phyloP scores from a whole-genome alignment of 2,888 invertebrate genomes.

The Drosophila kanekoi region DNA sequence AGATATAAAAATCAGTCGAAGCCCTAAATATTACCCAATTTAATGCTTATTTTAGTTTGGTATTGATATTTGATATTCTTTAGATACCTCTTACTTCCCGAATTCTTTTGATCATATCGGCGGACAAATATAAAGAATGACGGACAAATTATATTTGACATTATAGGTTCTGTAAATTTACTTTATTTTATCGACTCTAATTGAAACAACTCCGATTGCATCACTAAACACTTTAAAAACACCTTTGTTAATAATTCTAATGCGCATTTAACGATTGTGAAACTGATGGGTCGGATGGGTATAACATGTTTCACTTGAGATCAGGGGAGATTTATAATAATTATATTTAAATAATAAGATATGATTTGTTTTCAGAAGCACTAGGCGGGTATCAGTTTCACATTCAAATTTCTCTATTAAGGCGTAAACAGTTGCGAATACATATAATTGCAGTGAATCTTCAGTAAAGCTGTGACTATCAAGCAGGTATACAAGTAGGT shows the following conservation, averaged over 20 bases:
- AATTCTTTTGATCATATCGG: too few relatives aligned
- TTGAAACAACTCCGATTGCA: too few relatives aligned
- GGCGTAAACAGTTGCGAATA: constrained; percentile 58
- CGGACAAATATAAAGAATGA: too few relatives aligned
- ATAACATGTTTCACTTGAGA: constrained; percentile 14
- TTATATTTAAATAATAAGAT: constrained; percentile 3
- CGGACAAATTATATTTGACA: too few relatives aligned
- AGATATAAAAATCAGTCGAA: too few relatives aligned
- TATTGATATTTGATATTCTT: too few relatives aligned
- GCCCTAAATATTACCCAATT: too few relatives aligned
- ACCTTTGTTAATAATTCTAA: constrained; percentile 55
- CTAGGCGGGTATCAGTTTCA: constrained; percentile 55
- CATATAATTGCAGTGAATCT: constrained; percentile 39
- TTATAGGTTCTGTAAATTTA: too few relatives aligned
- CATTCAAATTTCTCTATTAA: constrained; percentile 42
- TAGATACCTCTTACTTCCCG: too few relatives aligned
- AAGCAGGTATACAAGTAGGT: constrained; percentile 36
- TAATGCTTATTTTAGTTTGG: too few relatives aligned
- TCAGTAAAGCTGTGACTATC: constrained; percentile 26
- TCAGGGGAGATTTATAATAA: constrained; percentile 26
- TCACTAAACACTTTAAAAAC: constrained; percentile 1
- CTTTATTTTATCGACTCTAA: too few relatives aligned
- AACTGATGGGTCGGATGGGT: constrained; percentile 49
- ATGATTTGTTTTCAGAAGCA: constrained; percentile 3
- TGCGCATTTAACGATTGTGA: constrained; percentile 59